Conservation (phyloP, 2,888 invertebrate species). For the Entomobrya proxima region DNA sequence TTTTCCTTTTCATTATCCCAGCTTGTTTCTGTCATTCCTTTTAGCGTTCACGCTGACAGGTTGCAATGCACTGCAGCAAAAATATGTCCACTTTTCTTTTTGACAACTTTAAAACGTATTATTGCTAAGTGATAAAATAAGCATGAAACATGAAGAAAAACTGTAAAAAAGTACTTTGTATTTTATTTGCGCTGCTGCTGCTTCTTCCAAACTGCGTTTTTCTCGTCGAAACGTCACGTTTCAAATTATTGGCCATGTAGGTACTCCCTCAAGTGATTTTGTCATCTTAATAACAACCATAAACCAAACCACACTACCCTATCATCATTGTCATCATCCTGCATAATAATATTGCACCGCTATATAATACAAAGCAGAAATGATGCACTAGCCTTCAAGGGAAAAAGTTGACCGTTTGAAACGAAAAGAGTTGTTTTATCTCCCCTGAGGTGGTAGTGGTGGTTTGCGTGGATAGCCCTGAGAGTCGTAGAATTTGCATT, state of each 20-base stretch:
- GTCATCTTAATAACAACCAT: not conserved
- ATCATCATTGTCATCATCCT: not conserved
- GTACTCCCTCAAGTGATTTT: too few species aligned
- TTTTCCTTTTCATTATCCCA: too few species aligned
- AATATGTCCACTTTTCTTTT: too few species aligned
- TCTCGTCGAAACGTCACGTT: not conserved
- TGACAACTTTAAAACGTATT: too few species aligned
- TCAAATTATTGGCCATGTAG: not conserved
- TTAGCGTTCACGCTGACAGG: too few species aligned
- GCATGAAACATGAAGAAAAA: not conserved
- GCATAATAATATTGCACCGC: not conserved
- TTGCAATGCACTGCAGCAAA: too few species aligned
- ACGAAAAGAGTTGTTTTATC: not conserved
- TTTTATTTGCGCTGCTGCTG: not conserved
- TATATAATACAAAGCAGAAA: not conserved
- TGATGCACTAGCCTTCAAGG: not conserved
- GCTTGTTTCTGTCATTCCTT: too few species aligned
- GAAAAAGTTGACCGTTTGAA: not conserved
- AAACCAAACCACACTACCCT: not conserved
- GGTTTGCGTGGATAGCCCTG: slow-evolving; percentile 6
- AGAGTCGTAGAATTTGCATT: not conserved
- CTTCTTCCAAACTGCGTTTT: not conserved
- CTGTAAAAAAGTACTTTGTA: not conserved
- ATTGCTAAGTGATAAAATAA: too few species aligned
- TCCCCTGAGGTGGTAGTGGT: not conserved